Evolutionary conservation across 2,888 invertebrate genomes (phyloP), one percentile per base, ranked within the genome.

Genomic region (Drosophila pseudotalamancana): DNA sequence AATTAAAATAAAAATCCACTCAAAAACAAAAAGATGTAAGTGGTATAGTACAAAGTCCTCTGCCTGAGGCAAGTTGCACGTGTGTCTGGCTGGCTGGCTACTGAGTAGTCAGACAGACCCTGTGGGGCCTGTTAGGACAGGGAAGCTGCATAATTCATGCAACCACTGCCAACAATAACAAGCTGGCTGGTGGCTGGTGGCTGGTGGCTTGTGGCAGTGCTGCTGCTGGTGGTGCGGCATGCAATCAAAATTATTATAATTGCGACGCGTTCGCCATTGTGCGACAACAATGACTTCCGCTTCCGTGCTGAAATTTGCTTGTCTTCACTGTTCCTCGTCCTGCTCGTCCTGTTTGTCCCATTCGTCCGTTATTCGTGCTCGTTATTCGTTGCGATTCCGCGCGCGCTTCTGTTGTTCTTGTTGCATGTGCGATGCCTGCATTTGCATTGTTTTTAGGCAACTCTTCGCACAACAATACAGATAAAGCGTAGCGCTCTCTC

Each of bases 221-320:
- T 23, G 29, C 14, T 27, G 42, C 39, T 9, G 21, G 18, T 16
- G 53, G 40, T 23, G 40, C 37, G 39, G 77, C 60, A 71, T 82
- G 88, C 73, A 88, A 88, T 88, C 88, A 87, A 87, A 88, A 88
- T 88, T 88, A 88, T 88, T 85, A 88, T 88, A 88, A 88, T 88
- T 88, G 83, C 88, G 85, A 86, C 75, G 86, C 88, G 81, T 87
- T 87, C 85, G 72, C 81, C 88, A 87, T 88, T 88, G 88, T 88
- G 77, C 73, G 79, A 83, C 81, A 83, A 88, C 85, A 88, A 88
- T 88, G 88, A 88, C 88, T 88, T 88, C 88, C 88, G 88, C 88
- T 87, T 88, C 88, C 88, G 85, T 74, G 87, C 80, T 76, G 75
- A 85, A 82, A 87, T 87, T 82, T 61, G 77, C 84, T 61, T 68